Evolutionary conservation across 2,797 vertebrate genomes (phyloP), one percentile per base, ranked within the genome.

Genomic region (Syngnathus acus): DNA sequence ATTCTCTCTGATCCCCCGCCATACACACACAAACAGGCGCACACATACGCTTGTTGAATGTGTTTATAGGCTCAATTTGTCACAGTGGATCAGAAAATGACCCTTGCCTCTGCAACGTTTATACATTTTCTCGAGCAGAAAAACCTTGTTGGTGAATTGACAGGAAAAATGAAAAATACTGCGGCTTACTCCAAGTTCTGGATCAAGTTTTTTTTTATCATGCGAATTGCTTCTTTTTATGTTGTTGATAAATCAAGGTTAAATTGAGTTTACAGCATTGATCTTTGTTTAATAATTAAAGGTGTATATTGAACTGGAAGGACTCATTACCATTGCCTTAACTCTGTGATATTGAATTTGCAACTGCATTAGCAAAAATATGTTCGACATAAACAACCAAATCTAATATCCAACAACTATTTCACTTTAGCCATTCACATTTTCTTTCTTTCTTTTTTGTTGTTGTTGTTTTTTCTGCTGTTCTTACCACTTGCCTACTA

Each of bases 41-140:
- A 19, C 17, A 50, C 7, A n/a, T 19, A n/a, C 68, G 55, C 68
- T 64, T 40, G 32, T 72, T 65, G 68, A 58, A 72, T 69, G 32
- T 77, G 61, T 75, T 78, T 78, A 10, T 66, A 77, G 68, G 38
- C n/a, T 19, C 57, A 65, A 64, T 78, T 78, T 81, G 53, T 75
- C 71, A 63, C 39, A 21, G n/a, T 68, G 42, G 60, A 54, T 57
- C 63, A 54, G 50, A 71, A 8, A 45, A 38, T 37, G 62, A 65
- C 53, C 37, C 58, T 65, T 66, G 54, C 54, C 66, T 65, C 57
- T 63, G 61, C 26, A 9, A 43, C 54, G 54, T 55, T 55, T 37
- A 57, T 14, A 55, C 64, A 66, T 50, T 72, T 51, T 66, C 58
- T 65, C 37, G 60, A 26, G n/a, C 62, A 53, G 32, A 40, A 64